phyloP scores from a whole-genome alignment of 2,113 vertebrate species.

The Ardeotis arabs region DNA sequence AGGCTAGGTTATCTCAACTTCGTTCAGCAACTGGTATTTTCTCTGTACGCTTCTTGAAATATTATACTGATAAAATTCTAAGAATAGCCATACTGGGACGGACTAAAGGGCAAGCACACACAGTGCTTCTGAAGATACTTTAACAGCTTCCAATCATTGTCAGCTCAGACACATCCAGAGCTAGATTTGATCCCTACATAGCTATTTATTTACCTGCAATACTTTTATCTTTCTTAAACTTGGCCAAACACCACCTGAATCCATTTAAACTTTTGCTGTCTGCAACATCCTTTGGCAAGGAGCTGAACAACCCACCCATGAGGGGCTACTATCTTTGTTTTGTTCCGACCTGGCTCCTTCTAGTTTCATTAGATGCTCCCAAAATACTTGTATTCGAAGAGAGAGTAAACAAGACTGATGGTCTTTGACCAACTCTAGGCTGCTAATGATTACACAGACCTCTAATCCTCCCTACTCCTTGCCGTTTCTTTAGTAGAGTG shows the following conservation, averaged over 20 bases:
- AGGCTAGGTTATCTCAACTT: neutral
- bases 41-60: neutral
- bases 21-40: neutral
- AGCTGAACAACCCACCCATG: rapidly evolving
- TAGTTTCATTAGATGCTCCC: neutral
- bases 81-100: neutral
- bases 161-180: neutral
- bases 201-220: neutral
- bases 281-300: neutral
- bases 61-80: neutral
- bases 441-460: neutral
- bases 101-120: neutral
- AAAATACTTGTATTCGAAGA: neutral
- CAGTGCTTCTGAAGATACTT: neutral
- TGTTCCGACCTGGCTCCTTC: neutral
- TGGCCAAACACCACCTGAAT: neutral
- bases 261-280: neutral
- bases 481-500: neutral
- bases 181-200: neutral
- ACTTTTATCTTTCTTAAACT: neutral
- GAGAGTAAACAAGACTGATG: neutral
- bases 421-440: neutral
- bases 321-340: neutral
- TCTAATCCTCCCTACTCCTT: neutral
- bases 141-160: neutral